Evolutionary conservation across 2,113 vertebrate species (phyloP).

Genomic region (Halichoerus grypus): DNA sequence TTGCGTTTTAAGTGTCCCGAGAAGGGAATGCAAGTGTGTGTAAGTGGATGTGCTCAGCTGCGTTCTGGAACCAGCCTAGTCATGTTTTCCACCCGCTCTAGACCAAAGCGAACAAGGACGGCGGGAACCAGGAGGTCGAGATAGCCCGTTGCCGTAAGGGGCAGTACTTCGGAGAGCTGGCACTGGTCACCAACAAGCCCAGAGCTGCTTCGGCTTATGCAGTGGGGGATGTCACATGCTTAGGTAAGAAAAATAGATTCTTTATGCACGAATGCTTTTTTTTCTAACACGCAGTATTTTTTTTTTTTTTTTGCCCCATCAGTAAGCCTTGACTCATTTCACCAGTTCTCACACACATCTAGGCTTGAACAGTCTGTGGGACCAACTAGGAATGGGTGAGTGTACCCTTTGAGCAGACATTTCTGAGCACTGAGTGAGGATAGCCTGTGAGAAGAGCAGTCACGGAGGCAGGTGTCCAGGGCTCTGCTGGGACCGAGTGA

Average conservation of each 20-base stretch:
- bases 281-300: background rate
- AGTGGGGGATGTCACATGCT: conserved; percentile 95
- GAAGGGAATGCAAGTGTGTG: background rate
- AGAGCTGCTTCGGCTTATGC: conserved; percentile 98
- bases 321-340: background rate
- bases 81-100: conserved; percentile 79
- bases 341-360: background rate
- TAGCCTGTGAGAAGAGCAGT: background rate
- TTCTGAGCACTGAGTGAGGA: background rate
- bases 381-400: background rate
- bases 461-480: background rate
- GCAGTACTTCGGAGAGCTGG: conserved; percentile 99
- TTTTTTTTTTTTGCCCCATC: background rate
- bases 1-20: background rate
- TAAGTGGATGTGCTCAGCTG: background rate
- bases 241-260: conserved; percentile 90
- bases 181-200: conserved; percentile 99
- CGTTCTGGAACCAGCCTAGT: conserved; percentile 46
- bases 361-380: background rate
- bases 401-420: background rate
- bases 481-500: background rate
- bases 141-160: conserved; percentile 96
- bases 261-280: conserved; percentile 12
- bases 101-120: conserved; percentile 95
- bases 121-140: conserved; percentile 94